Conservation (phyloP, 2,797 vertebrate genomes). For the Momotus momota region DNA sequence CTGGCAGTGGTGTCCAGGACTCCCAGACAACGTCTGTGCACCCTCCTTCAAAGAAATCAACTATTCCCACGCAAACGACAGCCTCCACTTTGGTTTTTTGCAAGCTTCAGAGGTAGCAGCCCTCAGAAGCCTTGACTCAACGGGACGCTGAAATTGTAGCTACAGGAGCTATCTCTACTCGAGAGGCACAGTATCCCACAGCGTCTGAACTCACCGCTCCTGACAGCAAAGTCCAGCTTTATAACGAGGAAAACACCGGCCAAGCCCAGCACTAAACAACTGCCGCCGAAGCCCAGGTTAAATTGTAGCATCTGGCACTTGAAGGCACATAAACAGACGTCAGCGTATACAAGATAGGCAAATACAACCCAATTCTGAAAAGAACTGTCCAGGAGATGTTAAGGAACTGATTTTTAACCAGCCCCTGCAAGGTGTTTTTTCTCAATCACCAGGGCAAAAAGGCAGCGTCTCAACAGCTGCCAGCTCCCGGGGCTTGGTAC, state of each 20-base stretch:
- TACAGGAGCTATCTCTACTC: accelerated
- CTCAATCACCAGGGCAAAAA: no score
- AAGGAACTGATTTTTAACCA: background rate
- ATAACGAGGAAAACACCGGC: accelerated
- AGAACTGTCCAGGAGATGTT: background rate
- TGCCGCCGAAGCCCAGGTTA: background rate
- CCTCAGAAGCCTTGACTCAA: background rate
- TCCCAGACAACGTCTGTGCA: accelerated
- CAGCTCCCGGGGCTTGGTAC: no score
- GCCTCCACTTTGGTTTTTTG: background rate
- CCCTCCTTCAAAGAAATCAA: accelerated
- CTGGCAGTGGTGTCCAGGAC: accelerated
- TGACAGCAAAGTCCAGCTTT: background rate
- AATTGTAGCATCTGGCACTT: background rate
- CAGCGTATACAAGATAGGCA: accelerated
- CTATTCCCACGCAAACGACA: accelerated
- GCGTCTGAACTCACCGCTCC: accelerated
- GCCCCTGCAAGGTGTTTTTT: background rate
- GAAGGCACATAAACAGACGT: accelerated
- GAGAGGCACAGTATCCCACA: accelerated
- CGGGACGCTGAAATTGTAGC: background rate
- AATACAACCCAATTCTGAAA: background rate
- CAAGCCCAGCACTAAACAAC: background rate
- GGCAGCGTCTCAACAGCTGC: no score
- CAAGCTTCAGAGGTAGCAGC: background rate